Base-by-base conservation (phyloP, 1,140 invertebrate genomes). In the Drosophila ananassae region DNA sequence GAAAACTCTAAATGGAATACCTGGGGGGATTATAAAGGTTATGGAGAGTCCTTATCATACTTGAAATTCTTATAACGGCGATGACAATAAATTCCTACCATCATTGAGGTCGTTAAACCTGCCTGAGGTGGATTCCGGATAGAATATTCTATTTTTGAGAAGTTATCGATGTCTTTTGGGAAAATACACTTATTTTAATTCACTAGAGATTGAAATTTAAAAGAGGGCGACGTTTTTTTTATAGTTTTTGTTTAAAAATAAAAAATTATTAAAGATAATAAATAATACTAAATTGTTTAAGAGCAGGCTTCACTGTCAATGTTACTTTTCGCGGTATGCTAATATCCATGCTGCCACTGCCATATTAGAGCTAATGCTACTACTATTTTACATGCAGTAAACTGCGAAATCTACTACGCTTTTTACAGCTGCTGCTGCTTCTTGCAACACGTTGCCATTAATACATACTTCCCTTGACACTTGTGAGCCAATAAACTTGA, bases 401-500 rank as follows among this genome's bases (percentile, higher is more conserved):
- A 66, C 37, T 60, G 47, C 48, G 22, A 47, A 66, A 39, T 53
- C 77, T 60, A 74, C 69, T 68, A 64, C 60, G 46, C 17, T 73
- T 66, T 56, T 53, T n/a, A 32, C 48, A 41, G 32, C 9, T 71
- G 54, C 24, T 39, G 13, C 22, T 34, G 39, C 34, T 59, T 41
- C 58, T 75, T 71, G 83, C 83, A 87, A 87, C 83, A 89, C 83
- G 83, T 87, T 87, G 83, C 83, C 79, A 87, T 89, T 89, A 89
- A 77, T 87, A 89, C 79, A 73, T 89, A 89, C 79, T 89, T 89
- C 84, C 83, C 85, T 89, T 89, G 79, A 87, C 83, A 89, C 84
- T 89, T 89, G 84, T 77, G 83, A 89, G 83, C 84, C 83, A 89
- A 89, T 89, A 89, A 89, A 89, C 84, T 89, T 89, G 77, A 79